Base-by-base conservation (phyloP, 1,140 invertebrate species). In the Telenomus remus region DNA sequence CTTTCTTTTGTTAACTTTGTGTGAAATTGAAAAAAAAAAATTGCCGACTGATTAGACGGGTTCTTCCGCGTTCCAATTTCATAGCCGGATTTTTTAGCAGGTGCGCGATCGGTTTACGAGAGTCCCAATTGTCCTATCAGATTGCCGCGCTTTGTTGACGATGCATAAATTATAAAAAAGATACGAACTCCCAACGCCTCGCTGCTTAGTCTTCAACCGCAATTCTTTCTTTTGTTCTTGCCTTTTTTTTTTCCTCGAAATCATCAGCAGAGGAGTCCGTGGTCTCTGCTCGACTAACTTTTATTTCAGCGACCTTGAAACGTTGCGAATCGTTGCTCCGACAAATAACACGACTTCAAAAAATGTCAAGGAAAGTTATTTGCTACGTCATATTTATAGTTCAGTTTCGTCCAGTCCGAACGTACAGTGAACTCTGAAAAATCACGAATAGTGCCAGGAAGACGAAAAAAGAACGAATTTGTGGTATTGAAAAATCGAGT, bases 321-420 rank as follows among this genome's bases (percentile, higher is more conserved):
- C 51, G 19, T 63, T 46, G 57, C 71, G 63, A 74, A 55, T 75
- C 37, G 51, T 44, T 37, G 44, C 55, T 66, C 57, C 37, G 49
- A 65, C 72, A 65, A 65, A 48, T 16, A 60, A 33, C 15, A 43
- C 19, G n/a, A 37, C 16, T 57, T 43, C 7, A 27, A 65, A n/a
- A n/a, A 73, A 60, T 73, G 61, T 66, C 55, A 73, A 66, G 61
- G 55, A 66, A 73, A 65, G 61, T 61, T 73, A 73, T 65, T 73
- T 50, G 59, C 61, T 61, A 55, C 27, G 55, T 73, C 50, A 65
- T 61, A 65, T 19, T 27, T 49, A 19, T 19, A n/a, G 37, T 11
- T 39, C 37, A 39, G n/a, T 39, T 39, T 39, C 9, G n/a, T 11
- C n/a, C 37, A 11, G 9, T 39, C n/a, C n/a, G n/a, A n/a, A 6